phyloP scores from a whole-genome alignment of 2,888 invertebrate species.

The Himalopsyche japonica region DNA sequence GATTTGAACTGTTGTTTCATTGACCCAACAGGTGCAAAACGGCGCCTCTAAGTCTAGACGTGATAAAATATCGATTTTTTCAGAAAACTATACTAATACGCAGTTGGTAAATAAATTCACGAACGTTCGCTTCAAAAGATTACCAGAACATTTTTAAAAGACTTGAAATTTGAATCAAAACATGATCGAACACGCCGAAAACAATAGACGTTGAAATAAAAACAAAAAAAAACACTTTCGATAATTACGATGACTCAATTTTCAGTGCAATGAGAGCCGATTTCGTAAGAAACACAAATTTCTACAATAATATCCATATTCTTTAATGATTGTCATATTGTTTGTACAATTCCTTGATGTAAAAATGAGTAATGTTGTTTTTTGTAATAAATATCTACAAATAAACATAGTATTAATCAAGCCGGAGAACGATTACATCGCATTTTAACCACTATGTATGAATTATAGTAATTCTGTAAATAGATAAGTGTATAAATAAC shows the following conservation, averaged over 20 bases:
- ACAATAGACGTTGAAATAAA: background rate
- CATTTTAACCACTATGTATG: background rate
- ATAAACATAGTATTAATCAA: background rate
- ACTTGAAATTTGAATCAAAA: background rate
- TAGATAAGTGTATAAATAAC: background rate
- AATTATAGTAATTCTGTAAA: background rate
- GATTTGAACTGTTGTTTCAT: background rate
- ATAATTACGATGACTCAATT: background rate
- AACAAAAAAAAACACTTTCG: conserved; percentile 19
- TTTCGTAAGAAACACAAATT: no score
- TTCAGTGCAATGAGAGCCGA: background rate
- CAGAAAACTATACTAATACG: background rate
- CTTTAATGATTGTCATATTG: background rate
- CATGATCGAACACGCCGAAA: background rate
- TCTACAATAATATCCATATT: no score
- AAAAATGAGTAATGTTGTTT: background rate
- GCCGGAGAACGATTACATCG: background rate
- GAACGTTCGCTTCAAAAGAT: background rate
- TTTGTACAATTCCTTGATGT: background rate
- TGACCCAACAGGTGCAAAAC: conserved; percentile 27
- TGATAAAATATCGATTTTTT: conserved; percentile 26
- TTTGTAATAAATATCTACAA: background rate
- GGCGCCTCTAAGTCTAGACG: conserved; percentile 33
- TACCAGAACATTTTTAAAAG: background rate
- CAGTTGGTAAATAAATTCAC: background rate